These are phyloP conservation scores for Stegastes partitus DNA, from an alignment of 2,113 vertebrate species.

Conservation along the genomic window DNA sequence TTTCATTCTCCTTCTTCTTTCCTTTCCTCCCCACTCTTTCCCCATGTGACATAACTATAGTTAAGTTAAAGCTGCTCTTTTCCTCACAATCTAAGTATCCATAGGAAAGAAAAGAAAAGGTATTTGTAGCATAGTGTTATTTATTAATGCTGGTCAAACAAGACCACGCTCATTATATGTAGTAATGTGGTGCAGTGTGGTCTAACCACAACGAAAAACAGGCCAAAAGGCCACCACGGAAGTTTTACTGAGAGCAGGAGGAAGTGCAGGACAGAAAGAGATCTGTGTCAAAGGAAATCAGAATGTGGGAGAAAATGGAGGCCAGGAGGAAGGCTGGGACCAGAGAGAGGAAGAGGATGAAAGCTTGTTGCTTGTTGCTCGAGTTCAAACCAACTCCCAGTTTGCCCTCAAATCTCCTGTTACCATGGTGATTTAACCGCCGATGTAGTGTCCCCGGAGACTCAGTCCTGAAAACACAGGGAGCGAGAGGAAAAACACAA, in stretches of 20 bases:
- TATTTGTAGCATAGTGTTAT: neutral
- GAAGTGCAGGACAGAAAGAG: neutral
- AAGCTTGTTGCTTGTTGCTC: slow-evolving; percentile 24
- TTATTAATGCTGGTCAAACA: neutral
- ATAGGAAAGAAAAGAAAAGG: neutral
- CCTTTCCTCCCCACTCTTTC: neutral
- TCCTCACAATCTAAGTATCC: neutral
- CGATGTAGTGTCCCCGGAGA: slow-evolving; percentile 57
- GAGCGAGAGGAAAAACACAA: slow-evolving; percentile 23
- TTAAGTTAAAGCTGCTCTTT: neutral
- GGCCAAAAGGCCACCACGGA: neutral
- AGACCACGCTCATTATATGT: neutral
- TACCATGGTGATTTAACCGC: slow-evolving; percentile 73
- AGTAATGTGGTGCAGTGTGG: neutral
- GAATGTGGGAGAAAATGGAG: neutral
- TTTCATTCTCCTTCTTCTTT: neutral
- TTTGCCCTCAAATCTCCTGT: slow-evolving; percentile 70
- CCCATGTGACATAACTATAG: neutral
- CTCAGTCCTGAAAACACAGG: slow-evolving; percentile 47
- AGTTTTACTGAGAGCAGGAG: neutral
- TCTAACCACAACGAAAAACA: neutral
- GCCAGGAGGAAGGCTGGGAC: neutral
- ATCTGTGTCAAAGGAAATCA: neutral
- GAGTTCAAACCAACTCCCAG: slow-evolving; percentile 60
- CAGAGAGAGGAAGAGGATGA: slow-evolving; percentile 32